Conservation (phyloP, 2,888 invertebrate genomes). For the Andricus quercusramuli region DNA sequence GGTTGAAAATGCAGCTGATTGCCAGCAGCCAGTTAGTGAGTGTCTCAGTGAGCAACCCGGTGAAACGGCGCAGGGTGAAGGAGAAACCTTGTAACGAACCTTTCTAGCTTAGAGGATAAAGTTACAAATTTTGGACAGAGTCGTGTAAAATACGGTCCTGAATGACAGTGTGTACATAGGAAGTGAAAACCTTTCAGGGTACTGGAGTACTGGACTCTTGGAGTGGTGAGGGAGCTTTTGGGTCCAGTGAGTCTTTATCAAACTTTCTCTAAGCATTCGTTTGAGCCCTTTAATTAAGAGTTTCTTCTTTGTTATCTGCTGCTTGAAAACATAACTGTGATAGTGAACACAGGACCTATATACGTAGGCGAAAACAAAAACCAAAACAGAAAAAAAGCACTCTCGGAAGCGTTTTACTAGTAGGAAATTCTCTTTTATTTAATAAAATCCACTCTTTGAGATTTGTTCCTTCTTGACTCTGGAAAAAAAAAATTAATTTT, state of each 20-base stretch:
- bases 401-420: constrained; percentile 13
- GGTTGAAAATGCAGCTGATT: constrained; percentile 13
- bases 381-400: constrained; percentile 43
- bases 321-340: constrained; percentile 72
- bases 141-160: constrained; percentile 59
- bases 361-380: constrained; percentile 40
- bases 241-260: constrained; percentile 57
- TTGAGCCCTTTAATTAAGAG: constrained; percentile 56
- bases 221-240: constrained; percentile 64
- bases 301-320: constrained; percentile 63
- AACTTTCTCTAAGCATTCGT: constrained; percentile 51
- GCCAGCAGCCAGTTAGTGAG: constrained; percentile 38
- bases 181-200: constrained; percentile 43
- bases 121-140: constrained; percentile 41
- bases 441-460: constrained; percentile 12
- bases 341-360: constrained; percentile 76
- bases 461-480: background rate
- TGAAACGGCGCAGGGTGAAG: constrained; percentile 21
- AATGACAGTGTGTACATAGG: constrained; percentile 59
- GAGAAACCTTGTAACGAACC: constrained; percentile 42
- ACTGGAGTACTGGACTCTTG: constrained; percentile 49
- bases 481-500: background rate
- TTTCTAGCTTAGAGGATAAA: background rate
- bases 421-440: constrained; percentile 12
- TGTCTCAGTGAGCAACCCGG: constrained; percentile 42